phyloP scores from a whole-genome alignment of 2,797 vertebrate genomes.

The Bothrops alternatus region DNA sequence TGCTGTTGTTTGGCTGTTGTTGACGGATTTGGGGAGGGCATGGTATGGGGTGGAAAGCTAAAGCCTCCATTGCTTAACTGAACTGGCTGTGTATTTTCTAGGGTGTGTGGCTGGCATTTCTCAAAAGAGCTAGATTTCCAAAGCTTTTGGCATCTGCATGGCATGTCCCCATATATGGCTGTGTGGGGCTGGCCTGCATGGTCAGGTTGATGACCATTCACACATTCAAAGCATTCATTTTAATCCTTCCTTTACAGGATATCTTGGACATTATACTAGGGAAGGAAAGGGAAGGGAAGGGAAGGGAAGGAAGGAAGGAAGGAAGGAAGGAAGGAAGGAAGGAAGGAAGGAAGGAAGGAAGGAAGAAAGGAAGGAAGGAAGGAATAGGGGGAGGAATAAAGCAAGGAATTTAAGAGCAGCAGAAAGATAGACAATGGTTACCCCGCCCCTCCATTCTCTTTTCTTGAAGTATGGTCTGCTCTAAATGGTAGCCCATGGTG shows the following conservation, averaged over 20 bases:
- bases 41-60: not conserved
- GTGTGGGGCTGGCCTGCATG: not conserved
- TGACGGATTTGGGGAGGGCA: slow-evolving; percentile 33
- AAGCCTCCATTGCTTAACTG: not conserved
- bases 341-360: not conserved
- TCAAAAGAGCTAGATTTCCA: not conserved
- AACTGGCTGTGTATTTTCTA: not conserved
- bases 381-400: slow-evolving; percentile 17
- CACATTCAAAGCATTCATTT: not conserved
- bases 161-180: not conserved
- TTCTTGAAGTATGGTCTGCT: fast-evolving
- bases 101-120: not conserved
- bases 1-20: slow-evolving; percentile 20
- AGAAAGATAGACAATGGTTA: slow-evolving; percentile 10
- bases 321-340: not conserved
- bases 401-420: slow-evolving; percentile 23
- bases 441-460: not conserved
- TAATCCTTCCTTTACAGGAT: slow-evolving; percentile 31
- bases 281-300: not conserved
- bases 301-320: not conserved
- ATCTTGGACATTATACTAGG: not conserved
- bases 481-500: slow-evolving; percentile 45
- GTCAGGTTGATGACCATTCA: slow-evolving; percentile 23
- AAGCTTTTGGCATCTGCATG: slow-evolving; percentile 18
- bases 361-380: not conserved